Base-by-base conservation (phyloP, 2,888 invertebrate species). In the Hypselothyrea guttata region DNA sequence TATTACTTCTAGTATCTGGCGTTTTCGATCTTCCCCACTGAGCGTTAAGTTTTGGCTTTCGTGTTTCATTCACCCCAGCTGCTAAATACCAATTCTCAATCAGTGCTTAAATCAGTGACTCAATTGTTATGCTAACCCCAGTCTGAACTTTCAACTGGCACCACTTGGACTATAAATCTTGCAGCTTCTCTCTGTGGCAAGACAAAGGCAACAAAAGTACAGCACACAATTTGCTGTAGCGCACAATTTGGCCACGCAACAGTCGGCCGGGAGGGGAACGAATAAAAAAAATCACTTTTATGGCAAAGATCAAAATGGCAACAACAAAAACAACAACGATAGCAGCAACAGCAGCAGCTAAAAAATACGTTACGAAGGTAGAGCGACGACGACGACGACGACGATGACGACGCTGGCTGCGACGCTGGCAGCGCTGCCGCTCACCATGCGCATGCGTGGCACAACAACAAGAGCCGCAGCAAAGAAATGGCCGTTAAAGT, bases 401-500 rank as follows among this genome's bases (percentile, higher is more conserved):
- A 7, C 35, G 18, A 46, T 8, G 30, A 30, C 8, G 5, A 22
- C 38, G 40, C 8, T 15, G 47, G 40, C 51, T 37, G 60, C 52
- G 57, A 65, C 54, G 45, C 46, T 42, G 31, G 27, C 64, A 52
- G 47, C 68, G 57, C 67, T 61, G 59, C 54, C 59, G 54, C 41
- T 42, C 51, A 44, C 54, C 22, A 5, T 54, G 61, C 71, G 64
- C 69, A 63, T 83, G 75, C 77, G 67, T 71, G 75, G 68, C 66
- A 64, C 22, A n/a, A 71, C 73, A 72, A 47, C 48, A 55, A 34
- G 52, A 27, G n/a, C 40, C 46, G 22, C 59, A 51, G 57, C 57
- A 77, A 75, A 75, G 84, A 81, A 83, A 83, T 79, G 83, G 83
- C 76, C 83, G 78, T 82, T 79, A 76, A 79, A 83, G 71, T 74